Percentiles rank a stretch among this genome's conserved stretches.
phyloP scores from a whole-genome alignment of 2,797 vertebrate species.

The Sciurus vulgaris region DNA sequence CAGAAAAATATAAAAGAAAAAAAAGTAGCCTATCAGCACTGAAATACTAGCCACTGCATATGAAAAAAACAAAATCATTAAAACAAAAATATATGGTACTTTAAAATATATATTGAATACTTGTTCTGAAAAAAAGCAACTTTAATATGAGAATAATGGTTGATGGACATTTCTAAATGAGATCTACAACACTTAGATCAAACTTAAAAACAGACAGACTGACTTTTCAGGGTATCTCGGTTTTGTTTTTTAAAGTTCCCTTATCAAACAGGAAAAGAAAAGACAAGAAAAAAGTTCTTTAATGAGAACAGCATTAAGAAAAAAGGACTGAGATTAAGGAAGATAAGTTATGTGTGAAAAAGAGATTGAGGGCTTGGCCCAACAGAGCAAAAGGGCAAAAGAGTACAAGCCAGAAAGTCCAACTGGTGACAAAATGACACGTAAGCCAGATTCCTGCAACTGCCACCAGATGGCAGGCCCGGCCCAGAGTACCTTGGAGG shows the following conservation, averaged over 20 bases:
- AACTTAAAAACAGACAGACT: background rate
- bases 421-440: background rate
- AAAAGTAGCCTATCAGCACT: background rate
- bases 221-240: background rate
- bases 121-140: constrained; percentile 28
- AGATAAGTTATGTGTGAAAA: background rate
- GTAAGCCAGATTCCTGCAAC: background rate
- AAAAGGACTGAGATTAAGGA: constrained; percentile 5
- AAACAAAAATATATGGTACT: background rate
- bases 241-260: background rate
- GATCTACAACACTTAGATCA: background rate
- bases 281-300: background rate
- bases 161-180: background rate
- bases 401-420: background rate
- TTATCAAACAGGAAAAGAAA: background rate
- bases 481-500: background rate
- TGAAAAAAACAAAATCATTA: background rate
- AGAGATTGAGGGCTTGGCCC: background rate
- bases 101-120: background rate
- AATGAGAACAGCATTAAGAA: background rate
- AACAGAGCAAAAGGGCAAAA: background rate
- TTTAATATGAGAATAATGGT: background rate
- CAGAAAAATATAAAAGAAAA: background rate
- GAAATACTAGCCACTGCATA: background rate
- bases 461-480: constrained; percentile 65